Conservation (phyloP, 2,888 invertebrate genomes). For the Megastigmus dorsalis region DNA sequence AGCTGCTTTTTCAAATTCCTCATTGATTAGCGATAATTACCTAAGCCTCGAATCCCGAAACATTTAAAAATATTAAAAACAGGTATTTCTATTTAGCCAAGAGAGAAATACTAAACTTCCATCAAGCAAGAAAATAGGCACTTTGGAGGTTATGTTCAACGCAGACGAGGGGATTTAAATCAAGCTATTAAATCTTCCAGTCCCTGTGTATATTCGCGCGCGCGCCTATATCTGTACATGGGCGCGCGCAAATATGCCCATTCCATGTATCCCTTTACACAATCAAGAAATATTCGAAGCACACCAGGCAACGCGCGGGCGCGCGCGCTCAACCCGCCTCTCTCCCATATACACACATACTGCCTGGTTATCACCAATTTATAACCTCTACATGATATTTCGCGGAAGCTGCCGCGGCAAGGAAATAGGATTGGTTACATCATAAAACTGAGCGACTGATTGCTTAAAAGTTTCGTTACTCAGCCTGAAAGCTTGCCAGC, state of each 20-base stretch:
- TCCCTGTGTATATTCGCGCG: constrained; percentile 32
- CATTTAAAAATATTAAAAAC: constrained; percentile 4
- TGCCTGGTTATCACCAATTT: constrained; percentile 39
- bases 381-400: constrained; percentile 44
- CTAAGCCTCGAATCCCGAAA: too few relatives aligned
- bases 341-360: too few relatives aligned
- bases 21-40: too few relatives aligned
- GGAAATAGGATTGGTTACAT: constrained; percentile 40
- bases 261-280: constrained; percentile 42
- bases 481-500: constrained; percentile 11
- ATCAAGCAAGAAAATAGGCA: constrained; percentile 48
- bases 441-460: constrained; percentile 36
- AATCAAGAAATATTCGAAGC: constrained; percentile 51
- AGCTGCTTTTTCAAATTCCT: too few relatives aligned
- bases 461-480: constrained; percentile 33
- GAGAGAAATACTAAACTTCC: constrained; percentile 32
- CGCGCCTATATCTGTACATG: constrained; percentile 3
- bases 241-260: constrained; percentile 29
- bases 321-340: too few relatives aligned
- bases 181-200: constrained; percentile 50
- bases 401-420: constrained; percentile 6
- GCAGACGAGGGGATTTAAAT: constrained; percentile 49
- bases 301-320: too few relatives aligned
- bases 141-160: constrained; percentile 41
- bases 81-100: constrained; percentile 27